phyloP scores from a whole-genome alignment of 2,797 vertebrate species.

The Parauchenoglanis ngamensis region DNA sequence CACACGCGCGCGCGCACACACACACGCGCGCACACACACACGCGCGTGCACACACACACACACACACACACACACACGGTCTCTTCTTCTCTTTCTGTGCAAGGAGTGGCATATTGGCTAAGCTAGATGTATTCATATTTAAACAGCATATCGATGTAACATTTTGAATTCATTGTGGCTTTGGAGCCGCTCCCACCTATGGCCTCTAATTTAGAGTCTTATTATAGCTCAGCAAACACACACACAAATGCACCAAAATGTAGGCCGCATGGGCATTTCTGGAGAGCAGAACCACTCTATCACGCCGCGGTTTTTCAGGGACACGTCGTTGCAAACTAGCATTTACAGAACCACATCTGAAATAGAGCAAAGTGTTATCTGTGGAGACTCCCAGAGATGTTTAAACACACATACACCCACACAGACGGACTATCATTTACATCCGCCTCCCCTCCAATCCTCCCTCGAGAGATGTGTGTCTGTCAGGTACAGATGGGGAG shows the following conservation, averaged over 20 bases:
- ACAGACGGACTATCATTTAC: constrained; percentile 49
- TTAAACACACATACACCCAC: constrained; percentile 32
- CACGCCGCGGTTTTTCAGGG: constrained; percentile 20
- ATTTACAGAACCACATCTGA: constrained; percentile 46
- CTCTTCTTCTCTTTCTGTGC: constrained; percentile 57
- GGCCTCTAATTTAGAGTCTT: constrained; percentile 76
- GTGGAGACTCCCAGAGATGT: constrained; percentile 21
- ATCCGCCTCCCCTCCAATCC: constrained; percentile 34
- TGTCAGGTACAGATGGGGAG: constrained; percentile 53
- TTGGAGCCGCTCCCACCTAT: constrained; percentile 64
- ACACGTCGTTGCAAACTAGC: constrained; percentile 32
- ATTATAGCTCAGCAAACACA: constrained; percentile 60
- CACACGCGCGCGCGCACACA: constrained; percentile 10
- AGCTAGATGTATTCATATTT: constrained; percentile 68
- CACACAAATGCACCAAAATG: constrained; percentile 43
- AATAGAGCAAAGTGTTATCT: constrained; percentile 33
- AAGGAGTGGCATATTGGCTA: constrained; percentile 58
- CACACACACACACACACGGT: constrained; percentile 47
- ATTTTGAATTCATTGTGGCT: constrained; percentile 75
- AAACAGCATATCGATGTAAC: constrained; percentile 67
- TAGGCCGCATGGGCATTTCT: constrained; percentile 42
- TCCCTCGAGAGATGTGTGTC: constrained; percentile 31
- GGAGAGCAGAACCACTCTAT: constrained; percentile 29
- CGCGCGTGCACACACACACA: constrained; percentile 20
- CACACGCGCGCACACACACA: constrained; percentile 16